Conservation (phyloP, 2,113 vertebrate genomes). For the Phyllostomus discolor region DNA sequence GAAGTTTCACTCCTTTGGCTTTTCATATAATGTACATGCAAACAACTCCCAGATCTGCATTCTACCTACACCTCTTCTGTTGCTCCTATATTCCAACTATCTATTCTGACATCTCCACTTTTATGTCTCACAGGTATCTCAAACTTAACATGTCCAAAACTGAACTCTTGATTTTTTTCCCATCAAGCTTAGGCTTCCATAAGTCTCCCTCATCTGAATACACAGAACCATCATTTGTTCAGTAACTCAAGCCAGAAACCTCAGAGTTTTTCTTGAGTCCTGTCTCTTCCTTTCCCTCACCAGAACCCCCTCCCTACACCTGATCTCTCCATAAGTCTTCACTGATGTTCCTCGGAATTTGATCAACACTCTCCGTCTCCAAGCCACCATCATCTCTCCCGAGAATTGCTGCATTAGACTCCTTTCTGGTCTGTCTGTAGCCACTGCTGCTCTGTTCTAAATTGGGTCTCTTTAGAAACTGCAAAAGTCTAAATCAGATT, state of each 20-base stretch:
- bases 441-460: not conserved
- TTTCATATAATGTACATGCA: not conserved
- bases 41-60: not conserved
- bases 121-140: not conserved
- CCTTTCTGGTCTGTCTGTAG: not conserved
- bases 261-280: not conserved
- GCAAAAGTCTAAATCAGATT: not conserved
- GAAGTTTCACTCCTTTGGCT: not conserved
- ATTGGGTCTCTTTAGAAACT: not conserved
- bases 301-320: not conserved
- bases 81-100: not conserved
- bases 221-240: not conserved
- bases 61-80: not conserved
- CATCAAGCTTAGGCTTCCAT: not conserved
- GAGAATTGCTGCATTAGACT: not conserved
- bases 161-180: not conserved
- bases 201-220: not conserved
- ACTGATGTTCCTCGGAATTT: not conserved
- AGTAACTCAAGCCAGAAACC: not conserved
- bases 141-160: slow-evolving; percentile 9
- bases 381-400: not conserved
- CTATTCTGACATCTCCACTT: not conserved
- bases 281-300: not conserved
- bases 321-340: not conserved
- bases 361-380: not conserved